Evolutionary conservation across 2,888 invertebrate species (phyloP), one percentile per base, ranked within the genome.

Genomic region (Drosophila niveifrons): DNA sequence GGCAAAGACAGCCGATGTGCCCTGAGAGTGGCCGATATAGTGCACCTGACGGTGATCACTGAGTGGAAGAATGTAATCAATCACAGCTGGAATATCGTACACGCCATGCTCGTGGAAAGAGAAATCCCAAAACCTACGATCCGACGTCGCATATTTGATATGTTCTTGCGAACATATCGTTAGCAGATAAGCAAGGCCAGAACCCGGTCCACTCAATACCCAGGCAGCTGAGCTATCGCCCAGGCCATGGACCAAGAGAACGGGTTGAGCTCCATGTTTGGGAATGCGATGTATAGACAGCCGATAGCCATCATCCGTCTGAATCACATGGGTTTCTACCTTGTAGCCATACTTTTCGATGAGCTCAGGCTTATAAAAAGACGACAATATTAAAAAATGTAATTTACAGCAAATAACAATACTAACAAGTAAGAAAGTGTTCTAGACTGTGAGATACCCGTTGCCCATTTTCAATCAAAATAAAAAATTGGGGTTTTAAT

Each of bases 281-380:
- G 94, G 93, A 48, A 97, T 96, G 36, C 97, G 94, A 88, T 97
- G 96, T 84, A 96, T 80, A 46, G 94, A 93, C 66, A 97, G 91
- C 7, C 96, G 94, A 85, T 96, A 97, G 0, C 96, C 96, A 92
- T 97, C 97, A 9, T 93, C 85, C 0, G 97, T 97, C 11, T 92
- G 92, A 0, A 95, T 94, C 0, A 84, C 88, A 82, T 96, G 95
- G 0, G 92, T 93, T 90, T 96, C 95, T 0, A 93, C 90, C 0
- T 93, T 93, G 86, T 96, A 96, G 0, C 94, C 93, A 79, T 95
- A 94, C 77, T 94, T 94, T n/a, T 80, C 34, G 0, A 91, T 66
- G 0, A 91, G 52, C 11, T 81, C 23, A 23, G 23, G 23, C 23
- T 23, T 23, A 23, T 18, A 18, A 18, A 18, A 18, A 18, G 0